Conservation (phyloP, 2,113 vertebrate genomes). For the Climacteris rufus region DNA sequence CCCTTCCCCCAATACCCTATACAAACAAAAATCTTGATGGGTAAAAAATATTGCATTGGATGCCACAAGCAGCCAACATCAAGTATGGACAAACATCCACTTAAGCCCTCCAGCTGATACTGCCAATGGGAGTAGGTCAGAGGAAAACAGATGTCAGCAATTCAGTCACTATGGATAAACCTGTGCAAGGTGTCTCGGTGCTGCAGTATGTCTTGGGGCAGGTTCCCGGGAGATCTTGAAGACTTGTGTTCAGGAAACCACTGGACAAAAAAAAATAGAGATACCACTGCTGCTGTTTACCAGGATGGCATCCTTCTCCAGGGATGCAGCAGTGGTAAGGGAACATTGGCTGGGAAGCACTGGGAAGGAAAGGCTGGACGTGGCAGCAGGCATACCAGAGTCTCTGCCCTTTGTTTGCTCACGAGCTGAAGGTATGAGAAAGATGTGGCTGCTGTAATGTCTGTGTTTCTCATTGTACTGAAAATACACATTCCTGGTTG, state of each 20-base stretch:
- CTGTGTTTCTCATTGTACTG: not conserved
- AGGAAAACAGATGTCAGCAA: not conserved
- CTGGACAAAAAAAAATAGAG: not conserved
- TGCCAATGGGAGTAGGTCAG: not conserved
- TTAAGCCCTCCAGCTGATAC: not conserved
- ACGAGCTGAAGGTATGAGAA: not conserved
- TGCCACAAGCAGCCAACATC: not conserved
- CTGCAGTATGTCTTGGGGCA: not conserved
- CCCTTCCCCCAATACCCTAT: not conserved
- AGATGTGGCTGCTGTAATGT: not conserved
- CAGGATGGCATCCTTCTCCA: not conserved
- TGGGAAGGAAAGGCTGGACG: rapidly evolving
- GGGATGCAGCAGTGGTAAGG: not conserved
- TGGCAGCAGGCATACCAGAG: not conserved
- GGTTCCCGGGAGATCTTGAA: not conserved
- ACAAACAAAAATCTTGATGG: not conserved
- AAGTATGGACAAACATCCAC: not conserved
- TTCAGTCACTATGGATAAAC: not conserved
- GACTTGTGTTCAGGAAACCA: not conserved
- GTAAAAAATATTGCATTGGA: not conserved
- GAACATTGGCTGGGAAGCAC: rapidly evolving
- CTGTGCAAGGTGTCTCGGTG: not conserved
- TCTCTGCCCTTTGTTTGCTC: not conserved
- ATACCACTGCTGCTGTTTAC: not conserved
- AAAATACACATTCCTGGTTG: not conserved